Evolutionary conservation across 2,113 vertebrate genomes (phyloP), one percentile per base, ranked within the genome.

Genomic region (Vanacampus margaritifer): DNA sequence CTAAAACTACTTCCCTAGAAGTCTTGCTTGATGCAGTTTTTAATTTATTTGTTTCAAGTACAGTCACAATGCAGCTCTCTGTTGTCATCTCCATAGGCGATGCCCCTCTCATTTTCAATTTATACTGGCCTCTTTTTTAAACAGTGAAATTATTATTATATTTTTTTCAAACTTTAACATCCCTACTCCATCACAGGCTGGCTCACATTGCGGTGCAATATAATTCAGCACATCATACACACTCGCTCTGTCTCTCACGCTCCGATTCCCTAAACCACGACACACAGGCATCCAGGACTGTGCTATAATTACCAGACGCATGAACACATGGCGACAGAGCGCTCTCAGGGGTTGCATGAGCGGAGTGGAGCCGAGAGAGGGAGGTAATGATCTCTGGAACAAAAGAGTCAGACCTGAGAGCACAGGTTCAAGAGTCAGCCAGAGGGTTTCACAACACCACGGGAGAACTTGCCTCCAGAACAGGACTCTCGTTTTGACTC

Each of bases 241-340:
- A 59, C 75, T 67, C 79, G 54, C 50, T 75, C 78, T 21, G 73
- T 83, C 79, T 74, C 66, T 68, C 71, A 77, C 71, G 73, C 37
- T 62, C 60, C 77, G 83, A 90, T 82, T 89, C 86, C 85, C 82
- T 84, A 86, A 89, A 85, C 82, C 86, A 75, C 89, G 88, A 89
- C 89, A 89, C 89, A 87, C 84, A 90, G 87, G 88, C 89, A 90
- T 91, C 88, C 84, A 91, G 88, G 87, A 91, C 86, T 78, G 82
- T 84, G 89, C 88, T 88, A 91, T 92, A 92, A 92, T 92, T 92
- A 93, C 89, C 89, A 90, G 89, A 88, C 90, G 88, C 88, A 87
- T 88, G 90, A 92, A 90, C 90, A 91, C 85, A 84, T 89, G 80
- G 86, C 83, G 91, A 91, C 66, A 81, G 89, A 88, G 78, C 63